Evolutionary conservation across 1,140 invertebrate genomes (phyloP).

Genomic region (Olivierus martensii): DNA sequence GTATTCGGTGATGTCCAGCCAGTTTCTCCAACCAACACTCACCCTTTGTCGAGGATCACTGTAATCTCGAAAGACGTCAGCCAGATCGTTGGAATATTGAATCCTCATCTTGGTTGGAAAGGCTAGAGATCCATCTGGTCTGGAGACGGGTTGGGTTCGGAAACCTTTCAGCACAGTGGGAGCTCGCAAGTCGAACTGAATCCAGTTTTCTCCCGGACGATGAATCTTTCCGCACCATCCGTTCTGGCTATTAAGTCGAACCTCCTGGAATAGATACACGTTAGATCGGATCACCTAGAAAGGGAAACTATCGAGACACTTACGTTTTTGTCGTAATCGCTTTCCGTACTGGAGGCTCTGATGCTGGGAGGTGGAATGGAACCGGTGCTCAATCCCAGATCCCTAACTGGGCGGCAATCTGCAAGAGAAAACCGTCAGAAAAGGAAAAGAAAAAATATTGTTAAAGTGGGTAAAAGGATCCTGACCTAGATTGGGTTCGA

Average conservation of each 20-base stretch:
- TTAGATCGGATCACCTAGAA: too few relatives aligned
- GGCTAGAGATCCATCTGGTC: slow-evolving; percentile 53
- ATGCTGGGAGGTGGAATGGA: slow-evolving; percentile 80
- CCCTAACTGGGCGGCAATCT: slow-evolving; percentile 74
- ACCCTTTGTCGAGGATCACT: slow-evolving; percentile 64
- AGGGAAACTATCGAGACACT: not conserved
- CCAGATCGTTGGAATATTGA: slow-evolving; percentile 72
- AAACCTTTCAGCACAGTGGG: slow-evolving; percentile 81
- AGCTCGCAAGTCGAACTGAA: slow-evolving; percentile 66
- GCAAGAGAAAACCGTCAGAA: too few relatives aligned
- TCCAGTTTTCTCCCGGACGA: slow-evolving; percentile 60
- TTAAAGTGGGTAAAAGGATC: not conserved
- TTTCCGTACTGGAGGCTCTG: slow-evolving; percentile 63
- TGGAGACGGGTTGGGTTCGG: slow-evolving; percentile 62
- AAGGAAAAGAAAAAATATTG: not conserved
- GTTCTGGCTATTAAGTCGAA: slow-evolving; percentile 47
- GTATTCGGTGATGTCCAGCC: too few relatives aligned
- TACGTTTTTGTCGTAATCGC: slow-evolving; percentile 58
- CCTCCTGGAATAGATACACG: slow-evolving; percentile 2
- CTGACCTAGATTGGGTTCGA: slow-evolving; percentile 52
- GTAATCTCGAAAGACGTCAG: slow-evolving; percentile 78
- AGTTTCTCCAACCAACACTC: too few relatives aligned
- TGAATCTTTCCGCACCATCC: slow-evolving; percentile 79
- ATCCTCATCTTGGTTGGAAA: slow-evolving; percentile 77
- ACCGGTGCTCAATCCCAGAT: slow-evolving; percentile 74